Percentiles rank a stretch among this genome's conserved stretches.
phyloP scores from a whole-genome alignment of 2,113 vertebrate genomes.

The Columba livia region DNA sequence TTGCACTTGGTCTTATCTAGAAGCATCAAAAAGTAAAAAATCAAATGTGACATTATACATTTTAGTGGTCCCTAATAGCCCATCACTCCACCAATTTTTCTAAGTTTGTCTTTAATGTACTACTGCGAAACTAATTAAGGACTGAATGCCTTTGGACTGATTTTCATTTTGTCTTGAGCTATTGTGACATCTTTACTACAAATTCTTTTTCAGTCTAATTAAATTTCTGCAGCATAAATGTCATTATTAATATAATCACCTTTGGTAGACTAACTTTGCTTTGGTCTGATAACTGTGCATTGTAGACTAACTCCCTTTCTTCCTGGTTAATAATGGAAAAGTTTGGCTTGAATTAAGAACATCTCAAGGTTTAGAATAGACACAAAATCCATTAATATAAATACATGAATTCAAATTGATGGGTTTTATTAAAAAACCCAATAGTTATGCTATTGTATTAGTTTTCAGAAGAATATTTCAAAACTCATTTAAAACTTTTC shows the following conservation, averaged over 20 bases:
- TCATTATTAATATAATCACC: constrained; percentile 58
- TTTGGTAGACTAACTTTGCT: constrained; percentile 5
- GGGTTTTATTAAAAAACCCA: background rate
- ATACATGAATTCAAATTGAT: background rate
- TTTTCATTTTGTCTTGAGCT: constrained; percentile 58
- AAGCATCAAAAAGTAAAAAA: constrained; percentile 20
- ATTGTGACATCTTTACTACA: constrained; percentile 51
- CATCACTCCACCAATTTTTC: constrained; percentile 5
- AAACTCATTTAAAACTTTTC: background rate
- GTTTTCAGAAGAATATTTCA: background rate
- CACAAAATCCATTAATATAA: background rate
- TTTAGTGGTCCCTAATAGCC: constrained; percentile 4
- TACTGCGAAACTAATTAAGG: constrained; percentile 49
- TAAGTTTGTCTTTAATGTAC: constrained; percentile 51
- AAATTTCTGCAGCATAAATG: constrained; percentile 58
- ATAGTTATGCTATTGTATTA: background rate
- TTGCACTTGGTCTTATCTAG: background rate
- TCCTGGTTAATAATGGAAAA: background rate
- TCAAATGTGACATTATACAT: background rate
- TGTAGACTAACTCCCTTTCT: background rate
- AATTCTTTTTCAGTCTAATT: constrained; percentile 57
- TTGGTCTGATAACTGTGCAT: background rate
- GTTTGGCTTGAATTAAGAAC: background rate
- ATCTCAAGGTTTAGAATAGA: background rate
- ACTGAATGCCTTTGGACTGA: constrained; percentile 30